Conservation (phyloP, 2,797 vertebrate species). For the Sebastes flavidus region DNA sequence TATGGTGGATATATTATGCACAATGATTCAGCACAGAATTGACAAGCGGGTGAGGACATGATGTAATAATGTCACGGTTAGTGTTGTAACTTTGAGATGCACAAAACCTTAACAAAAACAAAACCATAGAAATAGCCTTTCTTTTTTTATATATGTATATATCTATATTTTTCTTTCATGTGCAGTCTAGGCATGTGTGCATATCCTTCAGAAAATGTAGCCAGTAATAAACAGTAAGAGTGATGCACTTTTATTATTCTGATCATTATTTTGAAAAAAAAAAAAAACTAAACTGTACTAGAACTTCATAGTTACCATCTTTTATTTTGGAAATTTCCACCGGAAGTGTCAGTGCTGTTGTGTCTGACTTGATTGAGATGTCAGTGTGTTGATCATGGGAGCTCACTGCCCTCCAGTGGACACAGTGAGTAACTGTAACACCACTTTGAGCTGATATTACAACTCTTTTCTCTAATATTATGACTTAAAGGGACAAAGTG, state of each 20-base stretch:
- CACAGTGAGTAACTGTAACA: neutral
- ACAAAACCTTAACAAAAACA: neutral
- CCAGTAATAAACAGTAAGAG: neutral
- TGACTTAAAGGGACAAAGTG: too few species aligned
- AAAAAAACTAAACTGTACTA: neutral
- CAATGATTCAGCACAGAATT: neutral
- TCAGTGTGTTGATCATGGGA: neutral
- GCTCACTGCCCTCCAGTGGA: neutral
- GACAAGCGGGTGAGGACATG: neutral
- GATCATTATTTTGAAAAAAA: neutral
- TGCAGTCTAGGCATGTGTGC: neutral
- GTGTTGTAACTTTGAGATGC: neutral
- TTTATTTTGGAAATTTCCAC: neutral
- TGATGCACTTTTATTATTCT: neutral
- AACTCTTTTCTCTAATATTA: too few species aligned
- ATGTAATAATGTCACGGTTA: neutral
- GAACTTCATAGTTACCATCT: neutral
- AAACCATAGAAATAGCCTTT: neutral
- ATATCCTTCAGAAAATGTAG: neutral
- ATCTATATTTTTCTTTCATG: neutral
- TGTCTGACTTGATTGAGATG: neutral
- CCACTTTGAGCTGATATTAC: neutral
- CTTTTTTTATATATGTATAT: neutral
- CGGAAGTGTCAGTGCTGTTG: neutral
- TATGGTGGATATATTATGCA: too few species aligned